Base-by-base conservation (phyloP, 2,888 invertebrate species). In the Sturmia bella region DNA sequence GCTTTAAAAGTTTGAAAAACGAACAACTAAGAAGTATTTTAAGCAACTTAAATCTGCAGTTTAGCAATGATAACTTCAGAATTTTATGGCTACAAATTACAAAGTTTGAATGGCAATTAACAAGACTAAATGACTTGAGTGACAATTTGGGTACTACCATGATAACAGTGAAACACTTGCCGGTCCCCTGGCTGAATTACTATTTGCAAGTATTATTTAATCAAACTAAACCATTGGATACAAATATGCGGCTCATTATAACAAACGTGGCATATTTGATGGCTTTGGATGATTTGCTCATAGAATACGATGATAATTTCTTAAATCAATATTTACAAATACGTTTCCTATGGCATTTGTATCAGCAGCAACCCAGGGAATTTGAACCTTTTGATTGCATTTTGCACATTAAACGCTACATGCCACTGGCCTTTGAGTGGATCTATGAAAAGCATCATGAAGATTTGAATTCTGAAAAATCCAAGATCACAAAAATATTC, bases 391-490 rank as follows among this genome's bases (percentile, higher is more conserved):
- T 66, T 3, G 83, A 81, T 11, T 85, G 85, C 43, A 37, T 83
- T 4, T 39, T 56, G 0, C 78, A 83, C 13, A 82, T 83, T 7
- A 84, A 84, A 39, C 79, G 32, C 19, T 64, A 80, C 56, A 43
- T 85, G 56, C 85, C 85, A 0, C 52, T 83, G 39, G 84, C 85
- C 45, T 84, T 85, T 82, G 73, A 80, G 24, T 86, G 85, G 84
- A 79, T 86, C 9, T 84, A 83, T 17, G 84, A 84, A 6, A 66
- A 79, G 9, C 56, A 83, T 17, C 57, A 72, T 45, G 21, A 57
- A 0, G 66, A 84, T 11, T 32, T 84, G 1, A 7, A n/a, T 7
- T 13, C 39, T 12, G 84, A 84, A 45, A 59, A 75, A 19, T 54
- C 72, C 3, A 45, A 75, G n/a, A 59, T 86, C 2, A 21, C 41